phyloP scores from a whole-genome alignment of 2,113 vertebrate genomes.

The Petaurus breviceps region DNA sequence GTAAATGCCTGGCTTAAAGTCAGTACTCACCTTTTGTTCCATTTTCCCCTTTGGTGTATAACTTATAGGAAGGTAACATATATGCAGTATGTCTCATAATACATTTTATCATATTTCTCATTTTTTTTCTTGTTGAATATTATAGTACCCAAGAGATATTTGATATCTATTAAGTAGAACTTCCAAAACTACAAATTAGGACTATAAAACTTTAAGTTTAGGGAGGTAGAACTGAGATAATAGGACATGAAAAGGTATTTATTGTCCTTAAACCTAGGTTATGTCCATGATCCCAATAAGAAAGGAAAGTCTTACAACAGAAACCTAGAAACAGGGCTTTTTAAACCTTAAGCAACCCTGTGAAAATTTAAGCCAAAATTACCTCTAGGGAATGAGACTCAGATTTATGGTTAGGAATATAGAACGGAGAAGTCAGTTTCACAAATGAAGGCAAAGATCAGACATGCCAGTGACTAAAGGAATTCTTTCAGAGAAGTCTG shows the following conservation, averaged over 20 bases:
- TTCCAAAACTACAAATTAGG: neutral
- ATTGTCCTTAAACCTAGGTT: neutral
- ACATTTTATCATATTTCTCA: neutral
- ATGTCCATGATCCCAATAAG: neutral
- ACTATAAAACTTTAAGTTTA: neutral
- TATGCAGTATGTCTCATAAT: neutral
- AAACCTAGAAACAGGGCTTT: neutral
- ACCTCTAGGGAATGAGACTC: neutral
- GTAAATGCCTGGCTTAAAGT: accelerated
- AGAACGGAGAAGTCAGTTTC: neutral
- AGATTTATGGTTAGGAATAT: neutral
- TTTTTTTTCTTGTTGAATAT: neutral
- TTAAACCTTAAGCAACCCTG: neutral
- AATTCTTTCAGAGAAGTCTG: no score
- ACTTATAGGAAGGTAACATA: neutral
- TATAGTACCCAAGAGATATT: neutral
- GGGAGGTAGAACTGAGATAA: neutral
- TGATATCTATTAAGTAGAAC: no score
- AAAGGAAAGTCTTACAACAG: neutral
- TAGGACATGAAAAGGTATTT: neutral
- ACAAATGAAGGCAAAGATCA: no score
- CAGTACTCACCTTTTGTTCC: neutral
- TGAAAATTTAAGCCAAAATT: neutral
- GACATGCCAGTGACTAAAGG: no score
- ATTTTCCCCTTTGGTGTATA: neutral